Base-by-base conservation (phyloP, 2,888 invertebrate species). In the Eilema depressum region DNA sequence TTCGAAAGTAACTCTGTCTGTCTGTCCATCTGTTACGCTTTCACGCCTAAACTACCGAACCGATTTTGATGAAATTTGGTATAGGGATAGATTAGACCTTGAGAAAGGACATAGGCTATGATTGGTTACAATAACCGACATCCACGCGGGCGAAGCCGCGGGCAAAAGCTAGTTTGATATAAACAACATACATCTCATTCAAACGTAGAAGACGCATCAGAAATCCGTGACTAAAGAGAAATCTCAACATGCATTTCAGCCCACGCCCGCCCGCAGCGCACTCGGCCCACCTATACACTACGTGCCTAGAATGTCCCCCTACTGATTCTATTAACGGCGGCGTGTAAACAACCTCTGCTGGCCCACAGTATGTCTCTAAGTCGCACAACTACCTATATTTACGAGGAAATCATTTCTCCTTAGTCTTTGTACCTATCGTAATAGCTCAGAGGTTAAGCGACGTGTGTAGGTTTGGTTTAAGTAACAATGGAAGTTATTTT, bases 241-340 rank as follows among this genome's bases (percentile, higher is more conserved):
- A 28, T 59, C 57, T 59, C 30, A 28, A 26, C 59, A 37, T 37
- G 25, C 25, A 47, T 20, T 26, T 41, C 41, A 4, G 26, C 59
- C 25, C 59, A 20, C 59, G 28, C 28, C 7, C 59, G 14, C 25
- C 59, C 7, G 14, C 23, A 25, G 59, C 33, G 56, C 68, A 53
- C 53, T n/a, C 53, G 17, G 53, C 30, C 28, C 23, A 25, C 11
- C 53, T 53, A 63, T 56, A 33, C 26, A 63, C 26, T 62, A 62
- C 68, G 68, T 68, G 68, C 30, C 30, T 23, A 25, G 62, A 47
- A 65, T 65, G 20, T 62, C n/a, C 11, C 1, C n/a, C 12, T 2
- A 0, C 56, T 68, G 33, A 53, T 68, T 47, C 53, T 68, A 41
- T 59, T 41, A 47, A 61, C 47, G 23, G n/a, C 41, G 10, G 3